phyloP scores from a whole-genome alignment of 2,797 vertebrate species.

The Sebastolobus altivelis region DNA sequence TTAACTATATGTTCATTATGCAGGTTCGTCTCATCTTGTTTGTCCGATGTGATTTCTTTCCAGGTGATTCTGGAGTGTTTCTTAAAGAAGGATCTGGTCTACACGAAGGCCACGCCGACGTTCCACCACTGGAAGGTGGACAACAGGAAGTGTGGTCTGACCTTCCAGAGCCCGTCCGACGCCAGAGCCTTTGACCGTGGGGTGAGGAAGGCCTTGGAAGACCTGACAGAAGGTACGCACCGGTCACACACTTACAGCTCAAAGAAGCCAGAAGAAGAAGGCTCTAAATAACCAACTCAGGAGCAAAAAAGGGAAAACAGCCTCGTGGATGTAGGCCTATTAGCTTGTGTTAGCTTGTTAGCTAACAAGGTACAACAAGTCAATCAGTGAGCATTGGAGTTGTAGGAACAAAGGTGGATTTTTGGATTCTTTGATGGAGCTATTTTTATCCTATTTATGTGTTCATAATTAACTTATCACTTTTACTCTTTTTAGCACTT shows the following conservation, averaged over 20 bases:
- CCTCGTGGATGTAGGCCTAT: neutral
- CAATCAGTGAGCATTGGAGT: neutral
- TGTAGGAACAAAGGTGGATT: too few species aligned
- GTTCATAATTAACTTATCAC: too few species aligned
- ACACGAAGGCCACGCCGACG: slow-evolving; percentile 96
- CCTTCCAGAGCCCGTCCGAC: slow-evolving; percentile 95
- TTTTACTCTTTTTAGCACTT: too few species aligned
- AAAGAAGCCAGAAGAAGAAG: neutral
- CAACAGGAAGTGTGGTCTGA: slow-evolving; percentile 94
- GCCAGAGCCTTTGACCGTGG: slow-evolving; percentile 96
- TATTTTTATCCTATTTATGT: too few species aligned
- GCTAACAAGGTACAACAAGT: neutral
- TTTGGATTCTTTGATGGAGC: too few species aligned
- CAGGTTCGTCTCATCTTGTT: neutral
- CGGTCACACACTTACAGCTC: too few species aligned
- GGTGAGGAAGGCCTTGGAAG: slow-evolving; percentile 95
- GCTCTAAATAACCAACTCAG: neutral
- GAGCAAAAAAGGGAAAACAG: too few species aligned
- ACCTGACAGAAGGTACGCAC: slow-evolving; percentile 93
- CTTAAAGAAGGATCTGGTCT: slow-evolving; percentile 96
- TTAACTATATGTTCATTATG: neutral
- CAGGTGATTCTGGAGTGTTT: slow-evolving; percentile 96
- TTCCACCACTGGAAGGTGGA: slow-evolving; percentile 99
- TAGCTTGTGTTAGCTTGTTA: too few species aligned
- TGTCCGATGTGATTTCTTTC: accelerated